Evolutionary conservation across 2,797 vertebrate genomes (phyloP).

Genomic region (Myiotriccus ornatus): DNA sequence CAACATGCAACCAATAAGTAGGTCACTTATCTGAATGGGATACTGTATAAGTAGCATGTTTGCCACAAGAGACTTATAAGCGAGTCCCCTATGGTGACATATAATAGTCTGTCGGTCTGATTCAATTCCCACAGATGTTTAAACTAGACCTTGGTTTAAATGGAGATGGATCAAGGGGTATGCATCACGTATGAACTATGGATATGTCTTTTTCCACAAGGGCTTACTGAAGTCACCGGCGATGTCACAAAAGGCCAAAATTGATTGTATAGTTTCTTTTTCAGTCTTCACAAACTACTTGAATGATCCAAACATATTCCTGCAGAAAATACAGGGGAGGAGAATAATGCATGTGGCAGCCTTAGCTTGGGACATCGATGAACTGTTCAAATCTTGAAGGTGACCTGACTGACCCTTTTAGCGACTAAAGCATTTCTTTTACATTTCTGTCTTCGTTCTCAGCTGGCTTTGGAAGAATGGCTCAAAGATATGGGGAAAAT

Average conservation of each 20-base stretch:
- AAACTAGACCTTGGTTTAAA: slow-evolving; percentile 32
- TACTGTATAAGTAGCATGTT: slow-evolving; percentile 26
- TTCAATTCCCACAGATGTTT: slow-evolving; percentile 24
- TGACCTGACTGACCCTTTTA: slow-evolving; percentile 21
- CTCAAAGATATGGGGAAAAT: not conserved
- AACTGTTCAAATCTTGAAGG: slow-evolving; percentile 24
- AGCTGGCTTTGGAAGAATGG: not conserved
- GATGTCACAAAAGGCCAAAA: slow-evolving; percentile 33
- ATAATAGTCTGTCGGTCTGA: slow-evolving; percentile 11
- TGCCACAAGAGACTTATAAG: slow-evolving; percentile 31
- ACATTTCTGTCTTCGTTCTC: not conserved
- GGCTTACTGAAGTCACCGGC: not conserved
- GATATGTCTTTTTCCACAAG: slow-evolving; percentile 25
- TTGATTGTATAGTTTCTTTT: slow-evolving; percentile 34
- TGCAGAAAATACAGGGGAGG: slow-evolving; percentile 43
- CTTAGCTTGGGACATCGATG: not conserved
- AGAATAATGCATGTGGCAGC: not conserved
- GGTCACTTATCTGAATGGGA: slow-evolving; percentile 48
- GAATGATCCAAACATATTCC: slow-evolving; percentile 17
- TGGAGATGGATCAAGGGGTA: slow-evolving; percentile 22
- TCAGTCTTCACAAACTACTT: slow-evolving; percentile 10
- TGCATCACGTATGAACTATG: not conserved
- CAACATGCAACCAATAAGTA: slow-evolving; percentile 42
- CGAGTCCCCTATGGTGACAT: not conserved
- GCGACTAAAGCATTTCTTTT: not conserved